phyloP scores from a whole-genome alignment of 2,888 invertebrate genomes.

The Rhagium mordax region DNA sequence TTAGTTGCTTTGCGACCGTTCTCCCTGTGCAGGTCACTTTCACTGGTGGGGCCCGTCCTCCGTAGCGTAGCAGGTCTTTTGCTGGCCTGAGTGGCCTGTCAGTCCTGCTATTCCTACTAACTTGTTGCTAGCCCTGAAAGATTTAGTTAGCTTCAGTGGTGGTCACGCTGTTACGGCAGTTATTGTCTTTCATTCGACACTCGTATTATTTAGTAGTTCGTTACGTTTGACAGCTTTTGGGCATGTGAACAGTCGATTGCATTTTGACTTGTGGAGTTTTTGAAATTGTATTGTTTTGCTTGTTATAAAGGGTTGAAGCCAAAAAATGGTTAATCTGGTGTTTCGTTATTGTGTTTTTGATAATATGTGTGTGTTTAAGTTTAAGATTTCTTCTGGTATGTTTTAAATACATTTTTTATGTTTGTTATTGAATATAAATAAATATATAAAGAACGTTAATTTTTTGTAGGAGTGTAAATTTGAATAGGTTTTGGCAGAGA shows the following conservation, averaged over 20 bases:
- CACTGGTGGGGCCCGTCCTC: constrained; percentile 49
- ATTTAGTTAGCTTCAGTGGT: constrained; percentile 30
- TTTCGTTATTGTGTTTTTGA: constrained; percentile 1
- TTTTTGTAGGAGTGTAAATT: constrained; percentile 5
- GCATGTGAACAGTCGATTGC: constrained; percentile 4
- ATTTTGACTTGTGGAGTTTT: background rate
- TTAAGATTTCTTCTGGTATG: constrained; percentile 22
- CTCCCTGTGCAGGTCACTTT: constrained; percentile 45
- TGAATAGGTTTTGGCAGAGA: background rate
- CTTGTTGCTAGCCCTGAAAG: constrained; percentile 35
- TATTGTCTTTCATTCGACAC: constrained; percentile 29
- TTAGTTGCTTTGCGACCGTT: background rate
- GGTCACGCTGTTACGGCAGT: constrained; percentile 17
- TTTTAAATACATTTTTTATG: background rate
- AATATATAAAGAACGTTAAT: constrained; percentile 16
- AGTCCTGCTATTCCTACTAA: constrained; percentile 11
- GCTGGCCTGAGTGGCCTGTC: background rate
- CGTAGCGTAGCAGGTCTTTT: background rate
- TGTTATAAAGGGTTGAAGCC: background rate
- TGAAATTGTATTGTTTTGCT: background rate
- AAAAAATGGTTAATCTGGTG: constrained; percentile 2
- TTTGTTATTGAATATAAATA: background rate
- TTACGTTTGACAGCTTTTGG: constrained; percentile 13
- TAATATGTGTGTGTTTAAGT: constrained; percentile 8
- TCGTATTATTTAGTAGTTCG: background rate